Base-by-base conservation (phyloP, 2,797 vertebrate genomes). In the Gadopsis bispinosus region DNA sequence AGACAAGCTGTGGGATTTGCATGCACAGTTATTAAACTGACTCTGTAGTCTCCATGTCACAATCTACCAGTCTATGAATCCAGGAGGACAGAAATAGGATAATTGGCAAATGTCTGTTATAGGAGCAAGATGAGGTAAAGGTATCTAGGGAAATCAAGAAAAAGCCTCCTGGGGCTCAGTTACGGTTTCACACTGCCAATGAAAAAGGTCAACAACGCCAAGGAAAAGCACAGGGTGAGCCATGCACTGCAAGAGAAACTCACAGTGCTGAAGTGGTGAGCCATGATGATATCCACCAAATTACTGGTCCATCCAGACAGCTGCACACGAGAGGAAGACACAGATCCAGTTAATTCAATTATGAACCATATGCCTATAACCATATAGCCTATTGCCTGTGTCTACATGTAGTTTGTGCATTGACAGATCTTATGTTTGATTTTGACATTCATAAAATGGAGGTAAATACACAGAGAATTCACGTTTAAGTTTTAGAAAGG, bases 261-360 rank as follows among this genome's bases (percentile, higher is more conserved):
- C 93, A 99, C 98, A 19, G 96, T 95, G 77, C 98, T 98, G 92
- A 99, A 99, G 90, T 98, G 97, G 89, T 99, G 98, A 19, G 96
- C 91, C 96, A 99, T 96, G 92, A 99, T 92, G 73, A 96, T 96
- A 81, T 99, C 98, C 91, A 98, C 97, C 80, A 99, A 76, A 83
- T 98, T 98, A 85, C 96, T 97, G 88, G 98, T 99, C 97, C 98
- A 97, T 55, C 97, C 97, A 83, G 97, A 95, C 83, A 99, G 93
- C 98, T 99, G 87, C 55, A 93, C 81, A 92, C 60, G 56, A 87
- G 29, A 78, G 11, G 29, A 58, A 12, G 26, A 69, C 29, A 83
- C 35, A 37, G n/a, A 56, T 66, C 39, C n/a, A 66, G 64, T 63
- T 60, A 58, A 50, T 31, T n/a, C 13, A 14, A 0, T 19, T 5